These are phyloP conservation scores for Phyllotreta striolata DNA, from an alignment of 2,888 invertebrate genomes.

Conservation along the genomic window DNA sequence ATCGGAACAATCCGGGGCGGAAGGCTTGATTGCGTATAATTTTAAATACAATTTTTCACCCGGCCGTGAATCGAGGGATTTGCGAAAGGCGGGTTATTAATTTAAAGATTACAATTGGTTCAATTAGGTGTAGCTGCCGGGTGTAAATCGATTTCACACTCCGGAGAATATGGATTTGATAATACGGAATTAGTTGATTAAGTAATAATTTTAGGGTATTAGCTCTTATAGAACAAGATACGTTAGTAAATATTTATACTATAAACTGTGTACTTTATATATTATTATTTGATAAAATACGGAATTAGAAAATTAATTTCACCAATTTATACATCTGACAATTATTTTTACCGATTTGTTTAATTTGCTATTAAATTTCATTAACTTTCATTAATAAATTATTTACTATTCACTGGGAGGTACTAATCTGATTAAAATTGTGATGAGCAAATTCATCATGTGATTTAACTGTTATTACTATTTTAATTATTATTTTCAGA, in stretches of 20 bases:
- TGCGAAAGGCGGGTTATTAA: no score
- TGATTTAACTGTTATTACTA: constrained; percentile 5
- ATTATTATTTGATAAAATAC: no score
- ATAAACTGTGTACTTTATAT: no score
- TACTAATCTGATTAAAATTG: not conserved
- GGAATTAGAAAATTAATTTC: no score
- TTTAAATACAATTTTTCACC: constrained; percentile 18
- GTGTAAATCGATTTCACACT: no score
- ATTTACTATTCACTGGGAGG: constrained; percentile 1
- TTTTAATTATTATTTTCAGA: constrained; percentile 11
- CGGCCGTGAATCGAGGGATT: not conserved
- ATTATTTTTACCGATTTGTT: not conserved
- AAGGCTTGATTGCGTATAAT: constrained; percentile 23
- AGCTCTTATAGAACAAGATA: no score
- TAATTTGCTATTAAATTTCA: not conserved
- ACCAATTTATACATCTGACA: not conserved
- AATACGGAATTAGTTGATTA: no score
- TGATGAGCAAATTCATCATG: constrained; percentile 4
- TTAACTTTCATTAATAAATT: constrained; percentile 6
- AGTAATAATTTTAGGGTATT: no score
- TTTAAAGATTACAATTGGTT: no score
- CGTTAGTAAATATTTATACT: no score
- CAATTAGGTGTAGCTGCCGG: no score
- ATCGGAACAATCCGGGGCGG: constrained; percentile 24
- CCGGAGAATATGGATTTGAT: no score